These are phyloP conservation scores for Plectropomus leopardus DNA, from an alignment of 2,113 vertebrate species.

Conservation along the genomic window DNA sequence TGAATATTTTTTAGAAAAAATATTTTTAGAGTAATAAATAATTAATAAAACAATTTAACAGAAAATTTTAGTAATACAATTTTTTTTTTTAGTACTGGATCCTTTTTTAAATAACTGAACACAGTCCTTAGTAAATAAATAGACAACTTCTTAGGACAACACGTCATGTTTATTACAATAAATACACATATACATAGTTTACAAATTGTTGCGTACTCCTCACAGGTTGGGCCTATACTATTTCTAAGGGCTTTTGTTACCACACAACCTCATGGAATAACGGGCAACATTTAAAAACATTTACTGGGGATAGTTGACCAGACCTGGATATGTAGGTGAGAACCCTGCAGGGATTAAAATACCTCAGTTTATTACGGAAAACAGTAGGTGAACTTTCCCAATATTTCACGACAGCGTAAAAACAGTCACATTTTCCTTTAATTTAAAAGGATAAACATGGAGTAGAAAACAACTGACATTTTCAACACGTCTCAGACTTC, in stretches of 20 bases:
- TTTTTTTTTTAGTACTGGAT: neutral
- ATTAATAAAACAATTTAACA: neutral
- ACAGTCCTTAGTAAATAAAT: neutral
- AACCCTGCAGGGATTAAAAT: constrained; percentile 18
- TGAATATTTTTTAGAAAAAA: too few relatives aligned
- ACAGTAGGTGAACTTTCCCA: constrained; percentile 12
- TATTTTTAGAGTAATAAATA: too few relatives aligned
- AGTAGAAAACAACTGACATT: constrained; percentile 17
- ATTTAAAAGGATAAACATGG: constrained; percentile 23
- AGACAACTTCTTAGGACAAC: constrained; percentile 25
- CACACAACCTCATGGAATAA: constrained; percentile 28
- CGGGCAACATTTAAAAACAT: constrained; percentile 16
- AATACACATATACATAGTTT: constrained; percentile 96
- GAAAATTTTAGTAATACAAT: too few relatives aligned
- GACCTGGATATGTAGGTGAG: constrained; percentile 3
- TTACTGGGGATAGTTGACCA: constrained; percentile 15
- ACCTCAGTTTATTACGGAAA: constrained; percentile 14
- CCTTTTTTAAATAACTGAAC: neutral
- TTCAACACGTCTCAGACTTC: constrained; percentile 41
- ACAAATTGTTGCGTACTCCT: constrained; percentile 79
- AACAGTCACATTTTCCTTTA: constrained; percentile 56
- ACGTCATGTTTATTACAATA: constrained; percentile 94
- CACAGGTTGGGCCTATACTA: constrained; percentile 29
- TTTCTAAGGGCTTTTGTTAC: constrained; percentile 17
- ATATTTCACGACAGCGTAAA: constrained; percentile 18